Evolutionary conservation across 2,888 invertebrate species (phyloP).

Genomic region (Nymphalis polychloros): DNA sequence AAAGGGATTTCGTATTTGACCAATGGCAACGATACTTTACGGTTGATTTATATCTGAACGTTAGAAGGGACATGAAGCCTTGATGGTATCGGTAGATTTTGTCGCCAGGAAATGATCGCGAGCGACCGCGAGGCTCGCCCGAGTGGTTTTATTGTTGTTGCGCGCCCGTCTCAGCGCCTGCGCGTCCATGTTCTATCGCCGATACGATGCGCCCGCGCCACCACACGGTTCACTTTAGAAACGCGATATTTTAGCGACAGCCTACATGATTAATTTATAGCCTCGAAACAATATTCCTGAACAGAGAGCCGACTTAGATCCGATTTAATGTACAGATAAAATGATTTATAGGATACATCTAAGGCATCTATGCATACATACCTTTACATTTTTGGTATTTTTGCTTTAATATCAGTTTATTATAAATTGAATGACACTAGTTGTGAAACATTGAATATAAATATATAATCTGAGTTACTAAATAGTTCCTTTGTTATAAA

Average conservation of each 20-base stretch:
- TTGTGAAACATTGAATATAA: too few relatives aligned
- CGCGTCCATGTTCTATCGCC: conserved; percentile 64
- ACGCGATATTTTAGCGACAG: conserved; percentile 79
- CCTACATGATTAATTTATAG: conserved; percentile 81
- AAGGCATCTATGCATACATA: conserved; percentile 45
- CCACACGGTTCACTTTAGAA: conserved; percentile 60
- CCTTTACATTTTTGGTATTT: conserved; percentile 12
- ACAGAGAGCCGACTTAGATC: conserved; percentile 62
- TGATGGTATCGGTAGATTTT: conserved; percentile 76
- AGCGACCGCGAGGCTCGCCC: conserved; percentile 43
- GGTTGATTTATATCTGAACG: conserved; percentile 69
- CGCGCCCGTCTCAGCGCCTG: conserved; percentile 48
- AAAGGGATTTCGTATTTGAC: conserved; percentile 55
- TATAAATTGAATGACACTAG: neutral
- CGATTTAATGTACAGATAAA: conserved; percentile 74
- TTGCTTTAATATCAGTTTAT: neutral
- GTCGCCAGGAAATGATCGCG: conserved; percentile 77
- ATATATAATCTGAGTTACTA: too few relatives aligned
- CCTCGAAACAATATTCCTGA: conserved; percentile 68
- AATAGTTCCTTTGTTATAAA: too few relatives aligned
- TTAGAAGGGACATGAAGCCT: conserved; percentile 61
- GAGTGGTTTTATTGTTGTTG: conserved; percentile 69
- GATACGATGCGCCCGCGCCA: conserved; percentile 64
- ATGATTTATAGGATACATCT: conserved; percentile 68
- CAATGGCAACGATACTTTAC: conserved; percentile 47